Percentiles rank a stretch among this genome's conserved stretches.
Evolutionary conservation across 2,797 vertebrate species (phyloP).

Genomic region (Pseudocheirus occidentalis): DNA sequence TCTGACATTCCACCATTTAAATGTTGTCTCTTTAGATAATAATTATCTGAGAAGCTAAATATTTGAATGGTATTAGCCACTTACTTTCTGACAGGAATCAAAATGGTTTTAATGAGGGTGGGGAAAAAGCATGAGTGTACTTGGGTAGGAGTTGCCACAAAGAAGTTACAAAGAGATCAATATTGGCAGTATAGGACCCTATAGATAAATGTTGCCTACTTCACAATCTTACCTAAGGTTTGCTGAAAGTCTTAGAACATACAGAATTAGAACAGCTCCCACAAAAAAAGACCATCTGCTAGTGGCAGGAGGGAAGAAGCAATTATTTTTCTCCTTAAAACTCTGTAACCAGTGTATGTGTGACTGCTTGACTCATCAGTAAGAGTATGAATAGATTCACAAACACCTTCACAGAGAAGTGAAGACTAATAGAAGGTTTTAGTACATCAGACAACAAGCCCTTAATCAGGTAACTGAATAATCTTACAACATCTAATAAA

Average conservation of each 20-base stretch:
- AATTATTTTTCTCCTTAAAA: not conserved
- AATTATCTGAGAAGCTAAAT: not conserved
- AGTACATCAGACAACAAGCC: slow-evolving; percentile 28
- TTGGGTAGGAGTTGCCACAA: not conserved
- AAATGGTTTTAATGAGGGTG: not conserved
- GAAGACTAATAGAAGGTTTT: slow-evolving; percentile 33
- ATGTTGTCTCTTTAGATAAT: not conserved
- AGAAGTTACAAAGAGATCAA: not conserved
- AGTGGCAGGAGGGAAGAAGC: not conserved
- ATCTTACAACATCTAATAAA: slow-evolving; percentile 51
- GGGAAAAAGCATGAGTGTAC: not conserved
- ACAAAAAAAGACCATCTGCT: not conserved
- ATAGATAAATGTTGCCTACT: not conserved
- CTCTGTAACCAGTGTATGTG: not conserved
- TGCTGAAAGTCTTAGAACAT: not conserved
- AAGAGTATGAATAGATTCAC: slow-evolving; percentile 14
- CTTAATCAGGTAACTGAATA: slow-evolving; percentile 66
- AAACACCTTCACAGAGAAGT: slow-evolving; percentile 21
- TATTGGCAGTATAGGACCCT: not conserved
- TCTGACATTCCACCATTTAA: not conserved
- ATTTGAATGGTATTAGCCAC: not conserved
- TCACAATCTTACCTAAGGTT: not conserved
- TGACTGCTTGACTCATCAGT: slow-evolving; percentile 18
- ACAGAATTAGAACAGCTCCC: not conserved
- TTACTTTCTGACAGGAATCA: not conserved